These are phyloP conservation scores for Brachionus asplanchnoidis DNA, from an alignment of 1,140 invertebrate species.

Conservation along the genomic window DNA sequence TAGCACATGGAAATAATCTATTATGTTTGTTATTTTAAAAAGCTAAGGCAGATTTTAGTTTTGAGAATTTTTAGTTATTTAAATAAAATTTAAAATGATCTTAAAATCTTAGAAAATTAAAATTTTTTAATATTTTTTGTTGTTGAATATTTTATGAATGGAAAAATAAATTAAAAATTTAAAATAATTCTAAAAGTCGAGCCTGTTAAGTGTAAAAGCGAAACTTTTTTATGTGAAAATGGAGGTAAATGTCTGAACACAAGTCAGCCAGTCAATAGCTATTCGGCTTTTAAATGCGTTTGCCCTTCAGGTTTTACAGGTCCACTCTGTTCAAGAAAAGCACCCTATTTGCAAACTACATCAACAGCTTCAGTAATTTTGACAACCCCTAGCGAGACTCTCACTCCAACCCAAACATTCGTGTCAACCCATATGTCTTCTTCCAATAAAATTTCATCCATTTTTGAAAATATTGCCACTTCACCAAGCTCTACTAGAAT, in stretches of 20 bases:
- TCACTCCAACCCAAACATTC: not conserved
- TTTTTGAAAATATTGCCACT: not conserved
- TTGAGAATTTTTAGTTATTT: no score
- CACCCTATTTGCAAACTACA: not conserved
- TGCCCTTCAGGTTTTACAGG: not conserved
- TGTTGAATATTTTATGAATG: no score
- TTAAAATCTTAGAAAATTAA: no score
- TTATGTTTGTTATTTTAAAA: no score
- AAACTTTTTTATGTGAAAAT: not conserved
- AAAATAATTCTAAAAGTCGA: not conserved
- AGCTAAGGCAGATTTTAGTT: no score
- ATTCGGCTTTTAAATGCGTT: not conserved
- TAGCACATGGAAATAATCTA: no score
- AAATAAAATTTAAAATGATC: no score
- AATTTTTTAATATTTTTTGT: no score
- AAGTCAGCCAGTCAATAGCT: not conserved
- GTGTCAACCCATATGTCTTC: not conserved
- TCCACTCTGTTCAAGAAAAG: not conserved
- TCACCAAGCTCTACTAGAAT: not conserved
- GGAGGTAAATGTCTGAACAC: not conserved
- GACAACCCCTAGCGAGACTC: not conserved
- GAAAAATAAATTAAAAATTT: no score
- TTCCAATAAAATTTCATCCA: not conserved
- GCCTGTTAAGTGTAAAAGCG: not conserved
- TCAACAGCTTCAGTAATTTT: not conserved